phyloP scores from a whole-genome alignment of 2,113 vertebrate species.

The Oreocharis arfaki region DNA sequence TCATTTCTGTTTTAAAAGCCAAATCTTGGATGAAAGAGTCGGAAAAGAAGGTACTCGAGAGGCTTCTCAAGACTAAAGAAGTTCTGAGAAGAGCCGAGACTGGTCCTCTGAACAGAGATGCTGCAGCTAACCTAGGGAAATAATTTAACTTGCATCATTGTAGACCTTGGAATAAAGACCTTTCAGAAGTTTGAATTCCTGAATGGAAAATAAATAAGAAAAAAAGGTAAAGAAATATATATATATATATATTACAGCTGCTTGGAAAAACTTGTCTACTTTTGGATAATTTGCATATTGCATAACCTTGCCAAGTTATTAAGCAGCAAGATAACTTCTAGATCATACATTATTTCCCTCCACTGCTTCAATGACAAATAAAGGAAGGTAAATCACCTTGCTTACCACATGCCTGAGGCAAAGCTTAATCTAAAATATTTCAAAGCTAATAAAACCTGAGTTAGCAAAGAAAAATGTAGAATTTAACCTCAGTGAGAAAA shows the following conservation, averaged over 20 bases:
- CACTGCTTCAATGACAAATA: background rate
- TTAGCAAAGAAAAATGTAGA: background rate
- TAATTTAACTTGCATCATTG: background rate
- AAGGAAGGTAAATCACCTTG: slow-evolving; percentile 14
- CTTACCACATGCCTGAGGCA: background rate
- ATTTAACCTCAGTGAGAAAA: background rate
- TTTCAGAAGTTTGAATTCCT: background rate
- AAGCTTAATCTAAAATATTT: background rate
- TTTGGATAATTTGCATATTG: background rate
- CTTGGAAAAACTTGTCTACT: background rate
- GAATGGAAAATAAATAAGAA: background rate
- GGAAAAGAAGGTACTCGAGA: background rate
- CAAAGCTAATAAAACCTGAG: background rate
- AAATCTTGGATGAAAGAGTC: background rate
- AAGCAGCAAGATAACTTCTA: background rate
- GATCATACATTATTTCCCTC: background rate
- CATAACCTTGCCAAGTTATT: background rate
- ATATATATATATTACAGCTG: too few relatives aligned
- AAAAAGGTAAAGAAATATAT: background rate
- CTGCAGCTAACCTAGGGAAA: background rate
- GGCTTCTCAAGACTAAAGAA: background rate
- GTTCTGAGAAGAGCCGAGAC: accelerated
- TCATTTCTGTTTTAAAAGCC: background rate
- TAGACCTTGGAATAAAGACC: background rate
- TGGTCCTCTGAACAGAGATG: background rate